phyloP scores from a whole-genome alignment of 2,797 vertebrate genomes.

The Micromesistius poutassou region DNA sequence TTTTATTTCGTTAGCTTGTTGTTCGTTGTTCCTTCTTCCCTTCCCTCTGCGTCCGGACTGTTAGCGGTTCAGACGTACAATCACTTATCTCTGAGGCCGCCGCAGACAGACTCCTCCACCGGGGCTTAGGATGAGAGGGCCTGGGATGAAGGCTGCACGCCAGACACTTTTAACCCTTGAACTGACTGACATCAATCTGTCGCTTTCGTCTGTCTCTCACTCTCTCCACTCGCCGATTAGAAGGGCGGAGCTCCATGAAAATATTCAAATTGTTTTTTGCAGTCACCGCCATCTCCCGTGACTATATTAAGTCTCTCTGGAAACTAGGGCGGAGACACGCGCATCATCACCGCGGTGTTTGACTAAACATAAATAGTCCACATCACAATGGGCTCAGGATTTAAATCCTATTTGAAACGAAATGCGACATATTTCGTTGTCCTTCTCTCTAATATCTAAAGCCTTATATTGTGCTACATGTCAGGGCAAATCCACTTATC shows the following conservation, averaged over 20 bases:
- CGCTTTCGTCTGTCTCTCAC: slow-evolving; percentile 33
- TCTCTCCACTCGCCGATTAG: slow-evolving; percentile 32
- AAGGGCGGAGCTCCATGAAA: slow-evolving; percentile 24
- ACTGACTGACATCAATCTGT: slow-evolving; percentile 43
- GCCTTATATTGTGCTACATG: too few relatives aligned
- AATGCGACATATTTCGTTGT: too few relatives aligned
- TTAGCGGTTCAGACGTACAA: slow-evolving; percentile 42
- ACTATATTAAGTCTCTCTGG: too few relatives aligned
- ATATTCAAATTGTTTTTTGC: slow-evolving; percentile 36
- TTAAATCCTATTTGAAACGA: too few relatives aligned
- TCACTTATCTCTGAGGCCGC: slow-evolving; percentile 40
- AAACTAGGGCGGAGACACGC: too few relatives aligned
- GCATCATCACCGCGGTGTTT: too few relatives aligned
- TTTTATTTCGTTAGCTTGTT: neutral
- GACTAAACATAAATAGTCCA: too few relatives aligned
- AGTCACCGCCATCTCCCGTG: neutral
- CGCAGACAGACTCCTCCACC: slow-evolving; percentile 3
- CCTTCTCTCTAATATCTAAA: too few relatives aligned
- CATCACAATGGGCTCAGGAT: too few relatives aligned
- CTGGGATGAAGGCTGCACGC: slow-evolving; percentile 49
- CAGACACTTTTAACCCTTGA: slow-evolving; percentile 41
- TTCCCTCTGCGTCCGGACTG: slow-evolving; percentile 29
- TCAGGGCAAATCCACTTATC: too few relatives aligned
- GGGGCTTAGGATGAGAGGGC: slow-evolving; percentile 22
- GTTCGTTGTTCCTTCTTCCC: neutral